Evolutionary conservation across 1,140 invertebrate species (phyloP), one percentile per base, ranked within the genome.

Genomic region (Popillia japonica): DNA sequence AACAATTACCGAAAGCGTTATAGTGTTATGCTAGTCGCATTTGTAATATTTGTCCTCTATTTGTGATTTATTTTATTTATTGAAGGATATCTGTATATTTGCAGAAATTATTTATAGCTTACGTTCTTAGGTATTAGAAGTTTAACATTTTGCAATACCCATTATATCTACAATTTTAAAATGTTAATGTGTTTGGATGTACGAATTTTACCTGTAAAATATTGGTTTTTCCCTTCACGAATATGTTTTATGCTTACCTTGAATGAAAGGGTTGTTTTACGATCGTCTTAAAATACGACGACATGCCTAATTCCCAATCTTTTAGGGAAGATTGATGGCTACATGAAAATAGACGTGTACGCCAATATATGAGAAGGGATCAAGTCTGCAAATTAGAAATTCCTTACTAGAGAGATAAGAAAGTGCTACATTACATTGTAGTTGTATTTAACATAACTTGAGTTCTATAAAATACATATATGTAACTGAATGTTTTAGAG

Each of bases 271-370:
- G 61, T 68, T 68, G 7, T 34, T 68, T 68, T 68, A 22, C 22
- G 20, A 68, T 68, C 22, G 61, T 20, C 61, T 23, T 17, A 27
- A 68, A 34, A 68, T 68, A 68, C 61, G 20, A 11, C 61, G 61
- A 68, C 61, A 68, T 27, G 20, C 20, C 61, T 68, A 68, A 68
- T 68, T 68, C 61, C 20, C 61, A 68, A 68, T 68, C 61, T 68
- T 68, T 68, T 68, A 68, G 61, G 9, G 22, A 34, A 68, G 61
- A 68, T 68, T 23, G 61, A 68, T 68, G 61, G 22, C 27, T 68
- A 8, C 27, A 23, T 11, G 20, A 68, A 23, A 34, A 68, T 34
- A 7, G 61, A 27, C 61, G 22, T 68, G 23, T 68, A 27, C 7
- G 8, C 20, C 22, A 22, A 68, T 34, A 14, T 68, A 68, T 68